Evolutionary conservation across 2,797 vertebrate genomes (phyloP).

Genomic region (Fringilla coelebs): DNA sequence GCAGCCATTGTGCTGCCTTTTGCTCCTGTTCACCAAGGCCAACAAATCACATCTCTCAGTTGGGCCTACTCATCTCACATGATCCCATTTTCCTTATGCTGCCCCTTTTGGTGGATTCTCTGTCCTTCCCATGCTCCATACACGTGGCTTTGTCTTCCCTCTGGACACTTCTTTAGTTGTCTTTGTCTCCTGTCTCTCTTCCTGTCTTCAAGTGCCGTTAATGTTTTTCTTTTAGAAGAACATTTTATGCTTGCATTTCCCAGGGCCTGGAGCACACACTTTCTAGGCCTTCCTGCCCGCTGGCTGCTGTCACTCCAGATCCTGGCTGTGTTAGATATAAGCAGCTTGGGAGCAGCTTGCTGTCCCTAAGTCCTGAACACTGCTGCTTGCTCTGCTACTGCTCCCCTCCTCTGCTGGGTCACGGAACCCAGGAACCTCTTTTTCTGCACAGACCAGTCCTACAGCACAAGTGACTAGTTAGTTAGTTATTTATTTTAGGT

Average conservation of each 20-base stretch:
- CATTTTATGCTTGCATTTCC: neutral
- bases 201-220: neutral
- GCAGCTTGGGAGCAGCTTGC: neutral
- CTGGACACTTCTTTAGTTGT: neutral
- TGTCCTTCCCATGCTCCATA: neutral
- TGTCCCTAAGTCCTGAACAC: neutral
- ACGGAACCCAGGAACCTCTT: neutral
- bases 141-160: neutral
- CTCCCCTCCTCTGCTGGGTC: neutral
- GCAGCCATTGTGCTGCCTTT: neutral
- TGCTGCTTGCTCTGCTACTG: neutral
- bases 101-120: neutral
- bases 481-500: neutral
- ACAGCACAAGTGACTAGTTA: neutral
- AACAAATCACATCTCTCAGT: neutral
- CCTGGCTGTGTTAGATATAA: neutral
- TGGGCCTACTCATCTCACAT: neutral
- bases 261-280: neutral
- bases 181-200: neutral
- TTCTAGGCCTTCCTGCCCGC: neutral
- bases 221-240: neutral
- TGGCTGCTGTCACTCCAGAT: neutral
- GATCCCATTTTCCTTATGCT: rapidly evolving
- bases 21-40: neutral
- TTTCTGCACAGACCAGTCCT: neutral